A percentile compares a stretch with the other conserved stretches of the same genome.
Conservation (phyloP, 2,888 invertebrate genomes). For the Eudasyphora cyanicolor region DNA sequence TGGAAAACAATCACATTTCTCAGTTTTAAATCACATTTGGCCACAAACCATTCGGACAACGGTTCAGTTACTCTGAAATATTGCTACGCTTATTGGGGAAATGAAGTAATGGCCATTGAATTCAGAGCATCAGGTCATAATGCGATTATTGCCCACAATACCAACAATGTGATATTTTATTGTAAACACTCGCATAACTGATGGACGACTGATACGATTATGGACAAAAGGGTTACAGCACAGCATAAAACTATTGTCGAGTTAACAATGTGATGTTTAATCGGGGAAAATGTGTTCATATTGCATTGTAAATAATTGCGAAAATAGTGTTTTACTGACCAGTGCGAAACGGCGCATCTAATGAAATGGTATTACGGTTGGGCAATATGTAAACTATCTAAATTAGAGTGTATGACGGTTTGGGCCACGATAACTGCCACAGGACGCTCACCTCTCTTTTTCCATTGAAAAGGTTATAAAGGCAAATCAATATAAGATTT, state of each 20-base stretch:
- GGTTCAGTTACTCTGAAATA: not conserved
- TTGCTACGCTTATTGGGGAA: not conserved
- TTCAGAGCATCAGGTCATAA: not conserved
- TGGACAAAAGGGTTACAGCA: not conserved
- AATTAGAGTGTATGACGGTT: too few species aligned
- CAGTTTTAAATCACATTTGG: not conserved
- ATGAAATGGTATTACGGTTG: too few species aligned
- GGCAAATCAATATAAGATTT: too few species aligned
- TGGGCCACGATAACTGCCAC: too few species aligned
- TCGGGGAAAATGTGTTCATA: too few species aligned
- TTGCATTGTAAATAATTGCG: too few species aligned
- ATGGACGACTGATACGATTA: not conserved
- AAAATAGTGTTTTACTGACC: too few species aligned
- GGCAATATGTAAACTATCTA: too few species aligned
- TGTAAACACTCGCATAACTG: not conserved
- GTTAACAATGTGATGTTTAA: too few species aligned
- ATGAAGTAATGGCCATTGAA: not conserved
- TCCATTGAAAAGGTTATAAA: too few species aligned
- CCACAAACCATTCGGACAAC: not conserved
- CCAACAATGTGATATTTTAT: not conserved
- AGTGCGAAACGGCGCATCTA: too few species aligned
- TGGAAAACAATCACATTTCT: not conserved
- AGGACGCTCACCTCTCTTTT: too few species aligned
- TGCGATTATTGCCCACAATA: slow-evolving; percentile 5
- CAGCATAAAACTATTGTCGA: not conserved